phyloP scores from a whole-genome alignment of 2,888 invertebrate genomes.

The Leptura quadrifasciata region DNA sequence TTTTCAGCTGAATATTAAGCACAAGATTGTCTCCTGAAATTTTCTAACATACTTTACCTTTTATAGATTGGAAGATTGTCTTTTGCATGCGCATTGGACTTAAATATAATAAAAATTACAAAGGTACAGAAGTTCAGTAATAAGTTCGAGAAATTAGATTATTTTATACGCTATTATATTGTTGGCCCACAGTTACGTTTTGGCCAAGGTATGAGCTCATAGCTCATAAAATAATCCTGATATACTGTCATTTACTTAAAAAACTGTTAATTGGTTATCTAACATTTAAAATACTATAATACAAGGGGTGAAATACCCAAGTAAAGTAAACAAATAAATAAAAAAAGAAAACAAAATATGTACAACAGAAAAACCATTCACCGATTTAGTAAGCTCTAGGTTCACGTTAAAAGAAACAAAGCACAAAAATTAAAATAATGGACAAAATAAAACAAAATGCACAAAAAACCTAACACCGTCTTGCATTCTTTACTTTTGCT shows the following conservation, averaged over 20 bases:
- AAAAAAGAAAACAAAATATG: conserved; percentile 43
- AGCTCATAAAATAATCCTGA: not conserved
- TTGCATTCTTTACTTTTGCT: conserved; percentile 12
- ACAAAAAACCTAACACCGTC: conserved; percentile 31
- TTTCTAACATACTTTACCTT: too few species aligned
- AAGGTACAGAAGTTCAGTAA: conserved; percentile 8
- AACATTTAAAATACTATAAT: conserved; percentile 29
- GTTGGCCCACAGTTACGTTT: not conserved
- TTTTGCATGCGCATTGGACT: not conserved
- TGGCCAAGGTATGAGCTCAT: too few species aligned
- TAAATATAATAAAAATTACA: not conserved
- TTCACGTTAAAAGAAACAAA: conserved; percentile 32
- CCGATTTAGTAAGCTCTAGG: conserved; percentile 43
- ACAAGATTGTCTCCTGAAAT: too few species aligned
- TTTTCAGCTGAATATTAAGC: too few species aligned
- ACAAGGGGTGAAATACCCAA: conserved; percentile 30
- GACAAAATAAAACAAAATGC: conserved; percentile 31
- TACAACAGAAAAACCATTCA: conserved; percentile 49
- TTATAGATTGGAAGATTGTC: too few species aligned
- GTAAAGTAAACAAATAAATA: conserved; percentile 28
- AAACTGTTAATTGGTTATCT: conserved; percentile 23
- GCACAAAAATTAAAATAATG: conserved; percentile 25
- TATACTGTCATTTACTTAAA: not conserved
- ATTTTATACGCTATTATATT: not conserved
- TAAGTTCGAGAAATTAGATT: not conserved